Conservation (phyloP, 2,797 vertebrate genomes). For the Eremophila alpestris region DNA sequence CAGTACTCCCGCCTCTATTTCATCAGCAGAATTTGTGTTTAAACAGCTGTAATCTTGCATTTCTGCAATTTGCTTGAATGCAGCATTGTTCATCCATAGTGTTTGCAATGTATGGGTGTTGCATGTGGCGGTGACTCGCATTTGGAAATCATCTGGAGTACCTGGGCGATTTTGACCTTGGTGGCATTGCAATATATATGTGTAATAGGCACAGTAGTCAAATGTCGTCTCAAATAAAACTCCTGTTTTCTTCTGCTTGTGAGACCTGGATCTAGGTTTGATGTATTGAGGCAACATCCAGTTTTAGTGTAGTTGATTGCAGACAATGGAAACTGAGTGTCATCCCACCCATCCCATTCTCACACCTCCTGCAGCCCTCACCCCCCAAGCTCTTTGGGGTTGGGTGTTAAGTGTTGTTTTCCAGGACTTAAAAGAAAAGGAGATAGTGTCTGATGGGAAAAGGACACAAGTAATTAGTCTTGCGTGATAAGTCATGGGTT, state of each 20-base stretch:
- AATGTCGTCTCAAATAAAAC: background rate
- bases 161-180: background rate
- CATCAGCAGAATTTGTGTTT: constrained; percentile 17
- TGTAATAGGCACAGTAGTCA: background rate
- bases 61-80: constrained; percentile 17
- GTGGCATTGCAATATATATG: background rate
- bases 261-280: background rate
- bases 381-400: background rate
- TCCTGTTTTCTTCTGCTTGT: background rate
- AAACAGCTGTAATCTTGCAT: constrained; percentile 53
- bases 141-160: background rate
- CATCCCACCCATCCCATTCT: background rate
- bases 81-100: constrained; percentile 12
- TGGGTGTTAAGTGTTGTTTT: background rate
- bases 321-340: background rate
- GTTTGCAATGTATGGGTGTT: constrained; percentile 32
- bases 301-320: background rate
- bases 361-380: background rate
- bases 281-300: background rate
- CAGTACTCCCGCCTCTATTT: background rate
- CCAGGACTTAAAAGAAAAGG: background rate
- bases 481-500: background rate
- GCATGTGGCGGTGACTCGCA: background rate
- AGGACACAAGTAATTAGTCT: background rate
- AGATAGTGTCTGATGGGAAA: background rate